Evolutionary conservation across 2,113 vertebrate genomes (phyloP), one percentile per base, ranked within the genome.

Genomic region (Microcebus lehilahytsara): DNA sequence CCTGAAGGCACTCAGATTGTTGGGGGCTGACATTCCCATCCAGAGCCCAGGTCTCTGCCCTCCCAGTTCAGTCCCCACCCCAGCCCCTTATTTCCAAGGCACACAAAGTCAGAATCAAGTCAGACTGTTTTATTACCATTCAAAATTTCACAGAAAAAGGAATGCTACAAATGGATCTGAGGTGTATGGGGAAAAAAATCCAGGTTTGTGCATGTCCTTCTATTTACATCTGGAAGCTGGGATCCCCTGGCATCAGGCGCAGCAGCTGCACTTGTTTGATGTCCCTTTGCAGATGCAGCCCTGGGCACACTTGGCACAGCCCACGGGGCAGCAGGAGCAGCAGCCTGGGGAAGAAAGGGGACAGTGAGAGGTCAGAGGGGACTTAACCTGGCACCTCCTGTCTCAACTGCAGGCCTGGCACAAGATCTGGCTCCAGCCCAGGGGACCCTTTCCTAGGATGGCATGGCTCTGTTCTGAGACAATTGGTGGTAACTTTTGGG

Each of bases 231-330:
- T 30, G 5, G 23, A 37, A 75, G 32, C 34, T 16, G 64, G 53
- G 14, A 10, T 34, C 0, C 6, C 37, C 6, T 0, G 0, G 4
- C 17, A 6, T 99, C 97, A 99, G 91, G 98, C 97, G 25, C 99
- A 99, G 79, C 99, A 99, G 86, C 94, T 98, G 53, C 42, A 98
- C 80, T 98, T 98, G 51, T 98, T 98, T 0, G 96, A 96, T 10
- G 98, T 97, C 1, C 97, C 99, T 96, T 99, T 99, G 97, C 99
- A 99, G 85, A 99, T 94, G 51, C 99, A 99, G 81, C 99, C 99
- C 87, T 99, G 99, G 75, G 99, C 99, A 13, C 99, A 99, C 23
- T 96, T 46, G 30, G 98, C 98, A 20, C 98, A 99, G 67, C 97
- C 98, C 0, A 91, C 62, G 0, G 99, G 99, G 96, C 99, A 99